A percentile compares a stretch with the other conserved stretches of the same genome.
phyloP scores from a whole-genome alignment of 2,113 vertebrate species.

The Callipepla californica region DNA sequence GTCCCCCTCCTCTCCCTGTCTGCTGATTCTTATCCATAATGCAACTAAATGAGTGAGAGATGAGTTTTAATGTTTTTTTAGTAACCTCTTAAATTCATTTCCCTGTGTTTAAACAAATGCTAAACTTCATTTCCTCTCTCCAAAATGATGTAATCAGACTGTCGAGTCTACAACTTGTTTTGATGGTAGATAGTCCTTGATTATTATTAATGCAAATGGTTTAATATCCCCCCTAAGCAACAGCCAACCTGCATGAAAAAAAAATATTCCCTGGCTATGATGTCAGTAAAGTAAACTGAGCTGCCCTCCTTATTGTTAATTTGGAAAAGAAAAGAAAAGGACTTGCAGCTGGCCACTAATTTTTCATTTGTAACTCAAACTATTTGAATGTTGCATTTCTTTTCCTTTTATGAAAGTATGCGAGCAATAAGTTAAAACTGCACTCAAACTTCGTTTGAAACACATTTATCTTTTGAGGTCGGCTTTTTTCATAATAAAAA shows the following conservation, averaged over 20 bases:
- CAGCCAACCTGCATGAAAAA: conserved; percentile 4
- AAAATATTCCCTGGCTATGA: neutral
- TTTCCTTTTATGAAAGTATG: neutral
- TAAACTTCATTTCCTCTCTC: conserved; percentile 53
- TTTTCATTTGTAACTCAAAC: neutral
- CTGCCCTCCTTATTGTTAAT: neutral
- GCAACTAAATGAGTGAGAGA: neutral
- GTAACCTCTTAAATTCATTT: conserved; percentile 32
- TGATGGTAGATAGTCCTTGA: conserved; percentile 35
- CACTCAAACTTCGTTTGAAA: neutral
- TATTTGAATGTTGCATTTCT: neutral
- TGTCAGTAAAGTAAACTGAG: neutral
- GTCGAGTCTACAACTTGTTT: neutral
- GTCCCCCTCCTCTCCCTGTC: neutral
- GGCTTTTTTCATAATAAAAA: neutral
- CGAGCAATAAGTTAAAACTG: neutral
- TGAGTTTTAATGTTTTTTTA: conserved; percentile 4
- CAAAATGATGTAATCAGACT: conserved; percentile 41
- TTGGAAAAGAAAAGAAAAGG: neutral
- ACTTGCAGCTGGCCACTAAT: neutral
- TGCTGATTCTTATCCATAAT: conserved; percentile 4
- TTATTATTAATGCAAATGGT: conserved; percentile 27
- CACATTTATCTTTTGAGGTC: neutral
- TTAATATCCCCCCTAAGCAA: conserved; percentile 18
- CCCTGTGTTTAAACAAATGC: neutral